Percentiles rank a stretch among this genome's conserved stretches.
Conservation (phyloP, 2,113 vertebrate species). For the Sceloporus tristichus region DNA sequence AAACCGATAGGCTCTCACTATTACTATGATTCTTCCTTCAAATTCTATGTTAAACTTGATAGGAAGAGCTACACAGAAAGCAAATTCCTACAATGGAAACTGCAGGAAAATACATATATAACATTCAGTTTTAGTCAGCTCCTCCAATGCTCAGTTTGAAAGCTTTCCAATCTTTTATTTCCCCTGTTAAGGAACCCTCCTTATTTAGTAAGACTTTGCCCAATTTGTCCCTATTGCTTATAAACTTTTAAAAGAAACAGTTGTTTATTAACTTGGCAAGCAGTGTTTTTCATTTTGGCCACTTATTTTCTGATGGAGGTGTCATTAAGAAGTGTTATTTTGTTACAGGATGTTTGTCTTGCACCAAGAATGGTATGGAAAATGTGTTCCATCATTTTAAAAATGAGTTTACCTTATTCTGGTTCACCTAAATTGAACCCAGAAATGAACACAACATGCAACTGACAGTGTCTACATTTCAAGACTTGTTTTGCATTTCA, state of each 20-base stretch:
- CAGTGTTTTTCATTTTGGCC: neutral
- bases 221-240: neutral
- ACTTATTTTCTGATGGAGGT: slow-evolving; percentile 29
- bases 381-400: no score
- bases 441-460: no score
- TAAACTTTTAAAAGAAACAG: slow-evolving; percentile 8
- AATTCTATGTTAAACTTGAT: neutral
- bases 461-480: no score
- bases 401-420: no score
- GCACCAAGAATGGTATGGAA: no score
- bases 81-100: slow-evolving; percentile 10
- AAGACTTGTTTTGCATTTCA: no score
- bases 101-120: neutral
- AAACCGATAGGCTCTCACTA: slow-evolving; percentile 13
- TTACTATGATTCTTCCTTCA: slow-evolving; percentile 32
- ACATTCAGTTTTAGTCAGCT: neutral
- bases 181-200: neutral
- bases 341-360: no score
- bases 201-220: slow-evolving; percentile 9
- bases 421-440: no score
- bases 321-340: neutral
- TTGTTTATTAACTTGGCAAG: slow-evolving; percentile 13
- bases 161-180: neutral
- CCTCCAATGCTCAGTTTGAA: neutral
- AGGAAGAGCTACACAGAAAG: neutral